Percentiles rank a stretch among this genome's conserved stretches.
phyloP scores from a whole-genome alignment of 2,888 invertebrate species.

The Caenorhabditis japonica region DNA sequence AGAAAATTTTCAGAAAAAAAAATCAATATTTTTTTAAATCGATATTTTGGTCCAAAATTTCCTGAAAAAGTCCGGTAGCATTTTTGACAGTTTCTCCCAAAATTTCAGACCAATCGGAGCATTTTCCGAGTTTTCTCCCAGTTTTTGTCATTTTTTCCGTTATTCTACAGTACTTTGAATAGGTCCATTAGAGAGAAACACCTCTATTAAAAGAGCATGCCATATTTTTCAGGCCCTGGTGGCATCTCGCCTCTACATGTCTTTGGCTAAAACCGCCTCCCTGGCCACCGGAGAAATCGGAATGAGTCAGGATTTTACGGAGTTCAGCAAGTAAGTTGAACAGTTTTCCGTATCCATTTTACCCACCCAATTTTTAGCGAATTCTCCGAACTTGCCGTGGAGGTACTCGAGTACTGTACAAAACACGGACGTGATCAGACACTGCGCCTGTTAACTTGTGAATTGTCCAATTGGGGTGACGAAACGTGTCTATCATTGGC shows the following conservation, averaged over 20 bases:
- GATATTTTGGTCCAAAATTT: too few species aligned
- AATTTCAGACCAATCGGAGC: too few species aligned
- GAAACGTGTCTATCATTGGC: slow-evolving; percentile 96
- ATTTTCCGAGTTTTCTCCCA: too few species aligned
- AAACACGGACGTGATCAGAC: slow-evolving; percentile 90
- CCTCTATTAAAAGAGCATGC: neutral
- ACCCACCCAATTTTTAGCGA: slow-evolving; percentile 60
- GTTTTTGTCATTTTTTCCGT: too few species aligned
- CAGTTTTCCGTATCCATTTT: neutral
- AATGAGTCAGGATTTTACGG: slow-evolving; percentile 63
- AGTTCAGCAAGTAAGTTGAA: slow-evolving; percentile 58
- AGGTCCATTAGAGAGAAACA: neutral
- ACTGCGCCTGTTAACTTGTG: slow-evolving; percentile 93
- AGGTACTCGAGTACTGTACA: slow-evolving; percentile 94
- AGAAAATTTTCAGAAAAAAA: too few species aligned
- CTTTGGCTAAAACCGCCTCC: slow-evolving; percentile 96
- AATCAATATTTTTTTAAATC: too few species aligned
- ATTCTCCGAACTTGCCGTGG: slow-evolving; percentile 83
- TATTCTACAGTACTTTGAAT: neutral
- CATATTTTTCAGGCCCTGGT: slow-evolving; percentile 61
- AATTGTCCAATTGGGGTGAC: slow-evolving; percentile 96
- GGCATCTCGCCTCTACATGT: slow-evolving; percentile 86
- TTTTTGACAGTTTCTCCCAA: too few species aligned
- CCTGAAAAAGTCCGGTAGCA: too few species aligned
- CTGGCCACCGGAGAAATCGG: slow-evolving; percentile 95